A percentile compares a stretch with the other conserved stretches of the same genome.
Evolutionary conservation across 2,797 vertebrate species (phyloP).

Genomic region (Enteromius treurensis): DNA sequence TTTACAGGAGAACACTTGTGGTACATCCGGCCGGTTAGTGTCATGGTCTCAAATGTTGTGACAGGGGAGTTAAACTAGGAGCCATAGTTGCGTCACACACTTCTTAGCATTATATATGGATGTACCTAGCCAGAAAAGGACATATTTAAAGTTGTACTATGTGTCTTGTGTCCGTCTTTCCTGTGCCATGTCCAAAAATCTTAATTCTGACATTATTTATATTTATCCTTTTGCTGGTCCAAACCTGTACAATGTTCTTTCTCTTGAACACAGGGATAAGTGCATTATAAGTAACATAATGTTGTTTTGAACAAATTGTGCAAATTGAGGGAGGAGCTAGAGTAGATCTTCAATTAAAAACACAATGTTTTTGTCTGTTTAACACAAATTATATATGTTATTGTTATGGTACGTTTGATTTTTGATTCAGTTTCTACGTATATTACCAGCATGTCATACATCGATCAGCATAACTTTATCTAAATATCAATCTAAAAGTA

Average conservation of each 20-base stretch:
- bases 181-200: neutral
- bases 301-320: neutral
- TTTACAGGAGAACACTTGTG: conserved; percentile 68
- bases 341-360: neutral
- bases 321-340: neutral
- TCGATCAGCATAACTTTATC: neutral
- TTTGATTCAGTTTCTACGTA: neutral
- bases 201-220: neutral
- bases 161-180: neutral
- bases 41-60: conserved; percentile 73
- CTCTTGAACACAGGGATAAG: neutral
- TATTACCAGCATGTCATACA: neutral
- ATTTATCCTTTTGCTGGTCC: neutral
- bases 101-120: conserved; percentile 5
- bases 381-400: neutral
- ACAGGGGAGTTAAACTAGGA: conserved; percentile 74
- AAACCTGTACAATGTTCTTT: neutral
- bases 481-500: neutral
- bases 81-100: conserved; percentile 65
- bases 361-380: neutral
- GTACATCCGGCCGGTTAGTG: conserved; percentile 74
- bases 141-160: conserved; percentile 3
- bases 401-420: neutral
- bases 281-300: neutral
- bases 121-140: neutral